Conservation (phyloP, 2,113 vertebrate genomes). For the Carettochelys insculpta region DNA sequence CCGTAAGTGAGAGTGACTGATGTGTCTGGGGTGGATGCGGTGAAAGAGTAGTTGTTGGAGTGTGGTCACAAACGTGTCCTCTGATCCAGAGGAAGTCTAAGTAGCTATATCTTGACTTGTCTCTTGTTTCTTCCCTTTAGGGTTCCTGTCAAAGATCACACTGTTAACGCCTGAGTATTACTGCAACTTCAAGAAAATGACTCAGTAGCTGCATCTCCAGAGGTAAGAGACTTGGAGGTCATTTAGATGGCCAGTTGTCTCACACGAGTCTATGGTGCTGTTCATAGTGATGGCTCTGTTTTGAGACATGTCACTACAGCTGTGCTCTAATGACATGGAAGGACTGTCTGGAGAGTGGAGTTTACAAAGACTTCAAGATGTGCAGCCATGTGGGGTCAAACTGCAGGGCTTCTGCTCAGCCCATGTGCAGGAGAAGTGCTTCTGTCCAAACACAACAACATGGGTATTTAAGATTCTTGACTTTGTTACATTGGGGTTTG, state of each 20-base stretch:
- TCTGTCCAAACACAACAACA: background rate
- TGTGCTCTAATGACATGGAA: background rate
- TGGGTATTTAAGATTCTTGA: background rate
- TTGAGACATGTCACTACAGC: background rate
- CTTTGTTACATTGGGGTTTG: fast-evolving
- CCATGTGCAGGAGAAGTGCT: background rate
- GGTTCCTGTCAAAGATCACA: background rate
- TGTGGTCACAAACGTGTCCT: fast-evolving
- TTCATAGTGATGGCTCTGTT: background rate
- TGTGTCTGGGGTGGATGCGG: background rate
- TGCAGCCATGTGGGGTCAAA: background rate
- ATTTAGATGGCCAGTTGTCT: fast-evolving
- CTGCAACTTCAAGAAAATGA: background rate
- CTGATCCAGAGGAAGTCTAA: background rate
- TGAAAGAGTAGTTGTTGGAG: background rate
- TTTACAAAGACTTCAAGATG: fast-evolving
- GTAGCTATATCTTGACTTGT: background rate
- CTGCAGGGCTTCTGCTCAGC: background rate
- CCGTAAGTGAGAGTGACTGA: fast-evolving
- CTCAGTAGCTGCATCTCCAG: background rate
- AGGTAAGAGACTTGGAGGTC: slow-evolving; percentile 10
- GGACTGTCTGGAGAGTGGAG: fast-evolving
- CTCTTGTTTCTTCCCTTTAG: slow-evolving; percentile 26
- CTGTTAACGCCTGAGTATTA: background rate
- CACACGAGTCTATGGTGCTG: background rate